Evolutionary conservation across 2,797 vertebrate genomes (phyloP).

Genomic region (Galagoides demidoff): DNA sequence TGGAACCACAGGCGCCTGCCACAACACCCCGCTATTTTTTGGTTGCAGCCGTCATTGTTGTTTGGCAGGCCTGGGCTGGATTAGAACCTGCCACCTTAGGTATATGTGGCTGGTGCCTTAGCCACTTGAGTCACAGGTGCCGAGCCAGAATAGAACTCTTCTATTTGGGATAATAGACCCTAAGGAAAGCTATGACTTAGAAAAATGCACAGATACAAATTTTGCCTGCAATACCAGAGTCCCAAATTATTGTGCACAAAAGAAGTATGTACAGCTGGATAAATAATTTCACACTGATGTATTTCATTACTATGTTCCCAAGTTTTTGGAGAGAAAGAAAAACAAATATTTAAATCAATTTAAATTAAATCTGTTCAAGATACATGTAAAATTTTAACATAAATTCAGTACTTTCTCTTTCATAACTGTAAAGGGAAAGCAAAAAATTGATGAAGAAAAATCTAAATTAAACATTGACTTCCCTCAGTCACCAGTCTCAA

Average conservation of each 20-base stretch:
- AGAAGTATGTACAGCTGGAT: neutral
- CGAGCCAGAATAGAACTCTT: too few relatives aligned
- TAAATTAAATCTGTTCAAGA: neutral
- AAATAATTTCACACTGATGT: neutral
- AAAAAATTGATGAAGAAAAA: slow-evolving; percentile 36
- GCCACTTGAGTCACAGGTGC: too few relatives aligned
- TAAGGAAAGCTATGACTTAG: slow-evolving; percentile 15
- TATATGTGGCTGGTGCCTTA: too few relatives aligned
- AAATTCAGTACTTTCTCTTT: slow-evolving; percentile 8
- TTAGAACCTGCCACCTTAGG: too few relatives aligned
- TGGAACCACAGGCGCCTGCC: too few relatives aligned
- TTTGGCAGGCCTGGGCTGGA: too few relatives aligned
- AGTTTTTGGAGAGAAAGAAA: neutral
- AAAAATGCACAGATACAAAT: slow-evolving; percentile 8
- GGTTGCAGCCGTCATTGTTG: too few relatives aligned
- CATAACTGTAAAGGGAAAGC: neutral
- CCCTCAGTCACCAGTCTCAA: neutral
- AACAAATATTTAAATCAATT: neutral
- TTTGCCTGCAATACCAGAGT: neutral
- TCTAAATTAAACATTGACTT: slow-evolving; percentile 8
- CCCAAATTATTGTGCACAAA: neutral
- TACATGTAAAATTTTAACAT: slow-evolving; percentile 44
- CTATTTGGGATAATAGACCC: neutral
- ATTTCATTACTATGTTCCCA: neutral
- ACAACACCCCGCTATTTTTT: too few relatives aligned